Evolutionary conservation across 2,797 vertebrate species (phyloP).

Genomic region (Neosalanx taihuensis): DNA sequence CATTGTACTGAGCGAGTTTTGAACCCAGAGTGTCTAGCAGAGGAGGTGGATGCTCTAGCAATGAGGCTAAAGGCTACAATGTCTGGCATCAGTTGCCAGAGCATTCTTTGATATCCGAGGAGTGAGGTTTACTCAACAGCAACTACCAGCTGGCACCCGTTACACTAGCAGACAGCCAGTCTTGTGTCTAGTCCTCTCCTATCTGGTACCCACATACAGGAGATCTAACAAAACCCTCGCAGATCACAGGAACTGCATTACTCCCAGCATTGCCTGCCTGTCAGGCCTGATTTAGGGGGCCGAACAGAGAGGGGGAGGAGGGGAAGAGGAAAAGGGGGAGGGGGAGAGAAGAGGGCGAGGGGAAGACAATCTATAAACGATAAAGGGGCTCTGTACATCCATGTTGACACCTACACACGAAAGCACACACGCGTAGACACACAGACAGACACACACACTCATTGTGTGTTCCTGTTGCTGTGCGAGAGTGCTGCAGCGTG

Average conservation of each 20-base stretch:
- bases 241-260: neutral
- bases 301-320: neutral
- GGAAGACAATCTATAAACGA: neutral
- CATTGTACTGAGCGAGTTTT: too few relatives aligned
- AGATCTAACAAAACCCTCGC: neutral
- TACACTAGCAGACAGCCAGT: too few relatives aligned
- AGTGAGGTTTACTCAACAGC: too few relatives aligned
- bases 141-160: too few relatives aligned
- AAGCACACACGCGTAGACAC: neutral
- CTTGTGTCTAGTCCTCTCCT: too few relatives aligned
- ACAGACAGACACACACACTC: neutral
- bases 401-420: neutral
- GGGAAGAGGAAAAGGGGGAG: neutral
- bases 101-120: too few relatives aligned
- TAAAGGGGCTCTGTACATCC: neutral
- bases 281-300: neutral
- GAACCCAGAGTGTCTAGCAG: too few relatives aligned
- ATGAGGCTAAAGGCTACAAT: too few relatives aligned
- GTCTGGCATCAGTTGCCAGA: too few relatives aligned
- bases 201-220: neutral
- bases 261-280: neutral
- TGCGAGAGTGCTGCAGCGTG: too few relatives aligned
- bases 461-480: too few relatives aligned
- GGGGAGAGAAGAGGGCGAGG: neutral
- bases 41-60: too few relatives aligned